Percentiles rank a stretch among this genome's conserved stretches.
phyloP scores from a whole-genome alignment of 2,888 invertebrate genomes.

The Parnassius smintheus region DNA sequence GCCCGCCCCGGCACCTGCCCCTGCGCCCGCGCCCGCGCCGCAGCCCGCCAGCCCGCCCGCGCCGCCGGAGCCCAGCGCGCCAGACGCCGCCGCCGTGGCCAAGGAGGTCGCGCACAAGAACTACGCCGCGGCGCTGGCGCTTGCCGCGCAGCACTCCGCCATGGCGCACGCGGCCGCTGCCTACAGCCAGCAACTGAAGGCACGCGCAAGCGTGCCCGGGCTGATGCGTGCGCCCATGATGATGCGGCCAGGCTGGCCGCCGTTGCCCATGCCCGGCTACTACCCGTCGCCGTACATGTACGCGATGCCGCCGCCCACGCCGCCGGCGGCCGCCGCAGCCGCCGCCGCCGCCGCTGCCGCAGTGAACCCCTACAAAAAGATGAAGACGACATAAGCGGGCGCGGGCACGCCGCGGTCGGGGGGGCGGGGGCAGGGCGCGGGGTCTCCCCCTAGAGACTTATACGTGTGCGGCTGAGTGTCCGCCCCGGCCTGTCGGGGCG shows the following conservation, averaged over 20 bases:
- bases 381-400: conserved; percentile 89
- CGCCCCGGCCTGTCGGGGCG: conserved; percentile 76
- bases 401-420: conserved; percentile 51
- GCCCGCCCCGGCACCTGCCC: conserved; percentile 46
- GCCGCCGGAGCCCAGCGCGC: conserved; percentile 43
- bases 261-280: conserved; percentile 72
- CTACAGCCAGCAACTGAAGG: conserved; percentile 83
- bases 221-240: conserved; percentile 64
- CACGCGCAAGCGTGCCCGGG: conserved; percentile 81
- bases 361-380: conserved; percentile 93
- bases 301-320: conserved; percentile 75
- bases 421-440: conserved; percentile 66
- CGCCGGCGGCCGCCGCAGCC: conserved; percentile 63
- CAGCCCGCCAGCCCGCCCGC: conserved; percentile 74
- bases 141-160: conserved; percentile 67
- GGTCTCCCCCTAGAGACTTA: conserved; percentile 78
- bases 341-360: conserved; percentile 67
- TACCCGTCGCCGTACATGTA: conserved; percentile 78
- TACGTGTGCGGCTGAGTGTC: conserved; percentile 65
- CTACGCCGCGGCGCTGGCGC: conserved; percentile 85
- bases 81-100: conserved; percentile 85
- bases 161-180: conserved; percentile 72
- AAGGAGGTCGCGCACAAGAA: conserved; percentile 92
- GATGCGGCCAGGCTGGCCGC: conserved; percentile 73
- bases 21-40: conserved; percentile 43